Conservation (phyloP, 2,797 vertebrate species). For the Fundulus diaphanus region DNA sequence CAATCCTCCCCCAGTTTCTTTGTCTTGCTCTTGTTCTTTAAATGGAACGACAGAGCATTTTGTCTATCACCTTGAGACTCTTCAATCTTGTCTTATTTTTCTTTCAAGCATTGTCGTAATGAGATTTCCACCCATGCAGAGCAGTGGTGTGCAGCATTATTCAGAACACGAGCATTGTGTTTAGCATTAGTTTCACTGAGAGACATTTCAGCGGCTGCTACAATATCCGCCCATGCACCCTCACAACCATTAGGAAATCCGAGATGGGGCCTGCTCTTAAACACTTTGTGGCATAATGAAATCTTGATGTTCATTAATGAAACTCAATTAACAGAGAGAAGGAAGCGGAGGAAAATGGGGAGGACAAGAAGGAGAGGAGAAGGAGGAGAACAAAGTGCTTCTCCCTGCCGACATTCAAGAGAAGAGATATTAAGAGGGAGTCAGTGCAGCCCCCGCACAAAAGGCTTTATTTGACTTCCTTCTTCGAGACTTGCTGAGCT, state of each 20-base stretch:
- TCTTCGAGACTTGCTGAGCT: slow-evolving; percentile 78
- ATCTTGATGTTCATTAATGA: slow-evolving; percentile 85
- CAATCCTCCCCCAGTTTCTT: slow-evolving; percentile 25
- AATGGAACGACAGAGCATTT: slow-evolving; percentile 76
- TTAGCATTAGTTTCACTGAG: slow-evolving; percentile 69
- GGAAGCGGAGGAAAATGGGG: slow-evolving; percentile 60
- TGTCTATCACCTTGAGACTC: slow-evolving; percentile 73
- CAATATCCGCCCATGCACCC: slow-evolving; percentile 35
- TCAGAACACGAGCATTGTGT: slow-evolving; percentile 73
- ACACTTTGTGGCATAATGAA: slow-evolving; percentile 81
- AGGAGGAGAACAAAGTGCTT: slow-evolving; percentile 62
- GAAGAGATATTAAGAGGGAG: slow-evolving; percentile 66
- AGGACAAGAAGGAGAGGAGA: slow-evolving; percentile 55
- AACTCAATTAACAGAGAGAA: slow-evolving; percentile 79
- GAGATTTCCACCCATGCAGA: slow-evolving; percentile 82
- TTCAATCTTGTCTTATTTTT: slow-evolving; percentile 75
- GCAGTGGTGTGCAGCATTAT: slow-evolving; percentile 74
- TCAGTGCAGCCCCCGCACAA: slow-evolving; percentile 64
- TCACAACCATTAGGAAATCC: slow-evolving; percentile 60
- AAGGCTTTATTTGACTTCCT: slow-evolving; percentile 76
- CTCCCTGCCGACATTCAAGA: slow-evolving; percentile 53
- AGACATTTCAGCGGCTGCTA: slow-evolving; percentile 68
- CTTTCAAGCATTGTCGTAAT: slow-evolving; percentile 80
- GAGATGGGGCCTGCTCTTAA: slow-evolving; percentile 51
- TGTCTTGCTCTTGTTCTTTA: slow-evolving; percentile 58